phyloP scores from a whole-genome alignment of 53 echinoderm and acorn worm species.

The Hippasteria phrygiana region DNA sequence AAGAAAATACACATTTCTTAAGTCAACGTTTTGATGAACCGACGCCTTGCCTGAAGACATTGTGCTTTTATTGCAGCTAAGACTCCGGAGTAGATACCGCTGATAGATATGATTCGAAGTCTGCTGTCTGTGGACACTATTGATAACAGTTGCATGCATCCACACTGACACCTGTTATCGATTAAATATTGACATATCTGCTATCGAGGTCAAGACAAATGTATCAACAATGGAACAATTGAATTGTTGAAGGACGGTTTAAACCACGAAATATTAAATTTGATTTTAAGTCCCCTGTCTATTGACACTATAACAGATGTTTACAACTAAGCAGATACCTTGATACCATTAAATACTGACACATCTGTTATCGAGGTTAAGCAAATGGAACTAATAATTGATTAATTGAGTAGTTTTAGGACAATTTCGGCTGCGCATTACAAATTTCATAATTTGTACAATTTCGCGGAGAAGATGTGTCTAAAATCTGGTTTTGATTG shows the following conservation, averaged over 20 bases:
- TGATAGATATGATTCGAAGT: conserved; percentile 49
- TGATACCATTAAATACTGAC: conserved; percentile 28
- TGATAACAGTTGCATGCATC: background rate
- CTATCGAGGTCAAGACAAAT: too few species aligned
- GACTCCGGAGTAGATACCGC: conserved; percentile 43
- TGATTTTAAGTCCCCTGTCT: conserved; percentile 15
- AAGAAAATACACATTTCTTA: background rate
- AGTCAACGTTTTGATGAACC: conserved; percentile 21
- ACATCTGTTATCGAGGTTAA: too few species aligned
- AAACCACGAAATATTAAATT: too few species aligned
- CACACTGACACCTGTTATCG: background rate
- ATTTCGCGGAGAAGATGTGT: too few species aligned
- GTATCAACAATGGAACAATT: too few species aligned
- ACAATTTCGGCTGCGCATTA: too few species aligned
- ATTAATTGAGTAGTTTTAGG: too few species aligned
- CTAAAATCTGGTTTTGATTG: too few species aligned
- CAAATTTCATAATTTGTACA: too few species aligned
- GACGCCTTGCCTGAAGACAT: conserved; percentile 11
- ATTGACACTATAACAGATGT: background rate
- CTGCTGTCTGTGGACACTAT: background rate
- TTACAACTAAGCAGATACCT: background rate
- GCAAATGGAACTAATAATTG: too few species aligned
- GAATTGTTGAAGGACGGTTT: too few species aligned
- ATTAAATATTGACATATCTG: conserved; percentile 22
- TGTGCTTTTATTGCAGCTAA: background rate